Evolutionary conservation across 2,797 vertebrate species (phyloP), one percentile per base, ranked within the genome.

Genomic region (Anguilla obscura): DNA sequence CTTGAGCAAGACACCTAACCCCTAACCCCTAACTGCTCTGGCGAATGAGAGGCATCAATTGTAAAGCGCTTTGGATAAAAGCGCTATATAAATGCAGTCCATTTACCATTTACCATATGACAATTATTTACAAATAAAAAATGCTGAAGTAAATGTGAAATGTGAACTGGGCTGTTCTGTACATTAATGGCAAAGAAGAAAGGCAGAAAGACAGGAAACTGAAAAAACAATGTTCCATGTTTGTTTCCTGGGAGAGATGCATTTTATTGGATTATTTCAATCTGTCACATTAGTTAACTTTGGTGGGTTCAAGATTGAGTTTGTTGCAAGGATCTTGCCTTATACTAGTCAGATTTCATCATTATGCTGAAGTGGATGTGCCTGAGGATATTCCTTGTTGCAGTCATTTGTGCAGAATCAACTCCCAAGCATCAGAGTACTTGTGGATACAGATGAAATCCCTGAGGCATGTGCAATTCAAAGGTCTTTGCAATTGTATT

Each of bases 261-360:
- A 60, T 85, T 87, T 86, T 86, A 82, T 86, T 87, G 87, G 84
- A 87, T 88, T 86, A 33, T 88, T 40, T 88, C 80, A 88, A n/a
- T 45, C 86, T 89, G 87, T 88, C 86, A 86, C 58, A 87, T 60
- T 69, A 86, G 85, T 85, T 86, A 86, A 85, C 52, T 60, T 66
- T 63, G 82, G 10, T 84, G 50, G 83, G 50, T 16, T 27, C 50
- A 84, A 54, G 27, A 56, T 54, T 58, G 52, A 84, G 56, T 84
- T 84, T 58, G 52, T 84, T 33, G 50, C 50, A 84, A 33, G 52
- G 52, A 84, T 27, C 48, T 83, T 83, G 80, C 80, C 48, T 84
- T 30, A 58, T 56, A 58, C 83, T 56, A 3, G 50, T 52, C 45
- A 52, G 24, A 54, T 84, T 54, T 84, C 9, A 84, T 84, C n/a